Percentiles rank a stretch among this genome's conserved stretches.
These are phyloP conservation scores for Rhaphigaster nebulosa DNA, from an alignment of 2,888 invertebrate species.

Conservation along the genomic window DNA sequence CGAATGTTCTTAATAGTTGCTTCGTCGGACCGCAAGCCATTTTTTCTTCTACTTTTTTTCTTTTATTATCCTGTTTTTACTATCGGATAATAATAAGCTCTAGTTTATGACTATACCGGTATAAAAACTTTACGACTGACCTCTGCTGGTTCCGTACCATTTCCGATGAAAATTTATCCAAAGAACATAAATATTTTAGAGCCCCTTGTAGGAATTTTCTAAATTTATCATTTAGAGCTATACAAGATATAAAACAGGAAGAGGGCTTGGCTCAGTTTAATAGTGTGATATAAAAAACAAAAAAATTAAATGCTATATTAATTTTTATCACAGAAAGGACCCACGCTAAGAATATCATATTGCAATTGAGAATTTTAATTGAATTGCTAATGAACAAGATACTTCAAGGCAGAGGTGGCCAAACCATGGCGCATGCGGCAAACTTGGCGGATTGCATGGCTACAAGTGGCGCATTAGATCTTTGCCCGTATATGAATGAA, in stretches of 20 bases:
- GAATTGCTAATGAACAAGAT: too few species aligned
- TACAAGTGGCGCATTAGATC: too few species aligned
- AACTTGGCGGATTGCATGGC: too few species aligned
- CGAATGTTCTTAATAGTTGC: not conserved
- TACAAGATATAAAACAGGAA: not conserved
- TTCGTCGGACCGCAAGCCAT: not conserved
- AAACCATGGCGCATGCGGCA: too few species aligned
- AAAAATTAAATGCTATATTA: not conserved
- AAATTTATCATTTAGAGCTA: not conserved
- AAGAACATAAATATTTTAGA: constrained; percentile 4
- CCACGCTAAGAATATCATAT: too few species aligned
- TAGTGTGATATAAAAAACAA: not conserved
- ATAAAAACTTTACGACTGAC: constrained; percentile 11
- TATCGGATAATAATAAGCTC: not conserved
- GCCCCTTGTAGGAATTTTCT: not conserved
- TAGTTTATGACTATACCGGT: constrained; percentile 1
- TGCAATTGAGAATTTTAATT: too few species aligned
- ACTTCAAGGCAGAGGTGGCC: too few species aligned
- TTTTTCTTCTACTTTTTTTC: not conserved
- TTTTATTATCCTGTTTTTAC: not conserved
- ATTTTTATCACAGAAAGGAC: too few species aligned
- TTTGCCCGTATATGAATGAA: too few species aligned
- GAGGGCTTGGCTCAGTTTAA: not conserved
- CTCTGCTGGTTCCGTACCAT: not conserved
- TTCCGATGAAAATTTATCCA: not conserved